Base-by-base conservation (phyloP, 2,888 invertebrate genomes). In the Iphiclides podalirius region DNA sequence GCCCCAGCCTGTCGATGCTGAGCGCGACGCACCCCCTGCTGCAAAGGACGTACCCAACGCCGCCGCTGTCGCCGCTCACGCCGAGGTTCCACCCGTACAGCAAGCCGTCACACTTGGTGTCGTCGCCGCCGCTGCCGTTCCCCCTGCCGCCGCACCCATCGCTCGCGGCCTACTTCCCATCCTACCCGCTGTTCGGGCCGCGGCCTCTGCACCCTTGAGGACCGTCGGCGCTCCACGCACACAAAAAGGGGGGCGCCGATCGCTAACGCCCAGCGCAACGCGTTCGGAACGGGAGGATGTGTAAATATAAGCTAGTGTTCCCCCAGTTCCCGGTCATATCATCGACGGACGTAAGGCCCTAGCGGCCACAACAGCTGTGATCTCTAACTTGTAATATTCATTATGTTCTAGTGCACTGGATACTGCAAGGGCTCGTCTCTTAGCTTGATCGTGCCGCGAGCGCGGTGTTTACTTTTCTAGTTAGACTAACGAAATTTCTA, bases 61-160 rank as follows among this genome's bases (percentile, higher is more conserved):
- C 97, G 12, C 97, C 97, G 9, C 79, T 97, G 51, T 96, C 96
- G 61, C 95, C 97, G 1, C 88, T 97, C 45, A 93, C 93, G 13
- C 91, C 91, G 4, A 90, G 97, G 52, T 97, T 95, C 84, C 97
- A 97, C 81, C 97, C 97, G 1, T 97, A 97, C 74, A 92, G 93
- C 61, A 97, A 97, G 88, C 95, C 96, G 52, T 92, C 94, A 59
- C 91, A 94, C 70, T 72, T 94, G 72, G 91, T 93, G 49, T 93
- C 94, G 9, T 93, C 94, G 1, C 85, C 93, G 41, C 91, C 91
- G 47, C 90, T 93, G 55, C 92, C 92, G 53, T 90, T 93, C 67
- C 92, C 92, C 42, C 84, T 94, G 61, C 90, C 93, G 13, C 93
- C 93, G 2, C 94, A 94, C 71, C 94, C 95, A 7, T 94, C 94